Conservation (phyloP, 2,888 invertebrate species). For the Phengaris arion region DNA sequence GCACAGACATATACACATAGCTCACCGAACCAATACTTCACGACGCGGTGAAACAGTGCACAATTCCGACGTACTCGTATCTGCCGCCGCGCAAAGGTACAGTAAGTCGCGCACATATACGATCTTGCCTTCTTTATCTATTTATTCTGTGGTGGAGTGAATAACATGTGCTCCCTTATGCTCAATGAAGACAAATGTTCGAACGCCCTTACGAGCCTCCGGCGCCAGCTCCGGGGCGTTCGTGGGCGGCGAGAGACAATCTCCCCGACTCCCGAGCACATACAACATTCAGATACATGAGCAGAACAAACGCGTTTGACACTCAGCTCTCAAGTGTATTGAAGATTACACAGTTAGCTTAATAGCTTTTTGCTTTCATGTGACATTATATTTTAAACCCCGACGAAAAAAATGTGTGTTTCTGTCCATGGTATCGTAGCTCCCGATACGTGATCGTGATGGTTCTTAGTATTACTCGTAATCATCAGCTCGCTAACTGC, state of each 20-base stretch:
- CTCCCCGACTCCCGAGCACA: neutral
- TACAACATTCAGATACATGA: neutral
- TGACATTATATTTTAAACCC: neutral
- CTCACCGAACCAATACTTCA: no score
- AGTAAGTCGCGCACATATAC: neutral
- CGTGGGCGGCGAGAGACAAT: neutral
- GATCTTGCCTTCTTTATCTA: neutral
- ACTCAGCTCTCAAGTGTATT: neutral
- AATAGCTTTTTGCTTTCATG: neutral
- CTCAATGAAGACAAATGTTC: neutral
- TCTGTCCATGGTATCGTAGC: no score
- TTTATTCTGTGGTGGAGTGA: neutral
- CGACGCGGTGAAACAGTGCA: no score
- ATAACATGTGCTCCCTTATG: neutral
- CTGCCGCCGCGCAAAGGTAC: no score
- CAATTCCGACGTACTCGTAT: no score
- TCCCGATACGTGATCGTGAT: no score
- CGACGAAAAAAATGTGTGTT: neutral
- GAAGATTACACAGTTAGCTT: neutral
- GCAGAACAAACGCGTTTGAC: neutral
- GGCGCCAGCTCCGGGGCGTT: neutral
- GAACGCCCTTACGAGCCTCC: conserved; percentile 4
- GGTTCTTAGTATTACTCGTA: no score
- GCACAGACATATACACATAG: no score
- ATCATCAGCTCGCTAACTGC: no score